A percentile compares a stretch with the other conserved stretches of the same genome.
Evolutionary conservation across 2,113 vertebrate genomes (phyloP).

Genomic region (Phalacrocorax carbo): DNA sequence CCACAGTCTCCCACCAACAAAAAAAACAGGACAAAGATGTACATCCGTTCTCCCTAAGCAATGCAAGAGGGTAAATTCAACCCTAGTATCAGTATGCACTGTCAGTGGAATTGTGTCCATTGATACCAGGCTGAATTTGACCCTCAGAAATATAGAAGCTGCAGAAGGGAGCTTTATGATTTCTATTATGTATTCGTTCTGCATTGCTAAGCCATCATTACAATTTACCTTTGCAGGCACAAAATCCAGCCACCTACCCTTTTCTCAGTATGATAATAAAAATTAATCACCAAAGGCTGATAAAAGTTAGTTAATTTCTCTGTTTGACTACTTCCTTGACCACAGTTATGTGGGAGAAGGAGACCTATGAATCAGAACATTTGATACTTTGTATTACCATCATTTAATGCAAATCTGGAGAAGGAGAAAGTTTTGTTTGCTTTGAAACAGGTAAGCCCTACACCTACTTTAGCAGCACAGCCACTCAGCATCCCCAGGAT

Average conservation of each 20-base stretch:
- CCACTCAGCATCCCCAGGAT: neutral
- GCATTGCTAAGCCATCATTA: neutral
- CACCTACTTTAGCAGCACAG: neutral
- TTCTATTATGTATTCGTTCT: neutral
- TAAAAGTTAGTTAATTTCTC: neutral
- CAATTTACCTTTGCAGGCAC: neutral
- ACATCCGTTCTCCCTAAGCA: neutral
- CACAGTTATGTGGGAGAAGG: neutral
- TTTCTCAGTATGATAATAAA: neutral
- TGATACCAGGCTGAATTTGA: neutral
- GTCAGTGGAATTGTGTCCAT: neutral
- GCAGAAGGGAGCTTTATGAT: neutral
- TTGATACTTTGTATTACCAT: neutral
- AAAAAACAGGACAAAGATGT: neutral
- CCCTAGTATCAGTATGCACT: neutral
- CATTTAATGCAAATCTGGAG: neutral
- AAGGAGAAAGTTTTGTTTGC: neutral
- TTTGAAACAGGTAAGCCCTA: neutral
- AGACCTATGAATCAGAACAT: neutral
- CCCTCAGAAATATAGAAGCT: neutral
- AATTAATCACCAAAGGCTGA: neutral
- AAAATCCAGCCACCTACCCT: neutral
- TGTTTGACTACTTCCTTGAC: neutral
- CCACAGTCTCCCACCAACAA: neutral
- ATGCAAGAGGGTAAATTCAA: neutral